Evolutionary conservation across 2,113 vertebrate species (phyloP).

Genomic region (Ardeotis arabs): DNA sequence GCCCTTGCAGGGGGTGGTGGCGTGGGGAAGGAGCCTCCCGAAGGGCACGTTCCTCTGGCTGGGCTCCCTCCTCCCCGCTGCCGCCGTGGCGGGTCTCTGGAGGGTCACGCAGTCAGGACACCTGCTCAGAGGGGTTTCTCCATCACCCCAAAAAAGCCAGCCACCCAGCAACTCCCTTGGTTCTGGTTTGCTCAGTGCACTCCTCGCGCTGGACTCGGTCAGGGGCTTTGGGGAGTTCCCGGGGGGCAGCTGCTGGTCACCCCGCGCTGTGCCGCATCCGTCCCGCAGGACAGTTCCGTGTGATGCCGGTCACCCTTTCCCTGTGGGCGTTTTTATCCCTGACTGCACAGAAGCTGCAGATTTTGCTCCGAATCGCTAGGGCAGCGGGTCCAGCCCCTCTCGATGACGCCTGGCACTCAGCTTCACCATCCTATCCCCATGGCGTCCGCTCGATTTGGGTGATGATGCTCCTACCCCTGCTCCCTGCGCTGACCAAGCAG

Average conservation of each 20-base stretch:
- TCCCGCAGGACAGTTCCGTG: accelerated
- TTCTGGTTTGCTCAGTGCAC: neutral
- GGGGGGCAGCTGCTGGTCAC: neutral
- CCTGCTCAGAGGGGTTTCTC: neutral
- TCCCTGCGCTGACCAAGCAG: neutral
- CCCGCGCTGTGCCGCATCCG: neutral
- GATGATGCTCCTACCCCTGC: neutral
- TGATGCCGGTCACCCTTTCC: neutral
- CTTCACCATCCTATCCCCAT: neutral
- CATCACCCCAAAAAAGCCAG: neutral
- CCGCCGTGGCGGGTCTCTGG: neutral
- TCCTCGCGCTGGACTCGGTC: neutral
- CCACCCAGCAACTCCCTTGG: neutral
- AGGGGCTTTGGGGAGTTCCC: neutral
- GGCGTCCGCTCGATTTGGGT: neutral
- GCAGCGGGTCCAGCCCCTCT: neutral
- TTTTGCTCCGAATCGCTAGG: neutral
- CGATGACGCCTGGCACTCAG: neutral
- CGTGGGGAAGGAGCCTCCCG: neutral
- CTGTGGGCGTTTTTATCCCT: neutral
- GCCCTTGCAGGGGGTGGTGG: too few relatives aligned
- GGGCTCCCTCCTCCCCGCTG: neutral
- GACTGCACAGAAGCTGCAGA: neutral
- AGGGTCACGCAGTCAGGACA: neutral
- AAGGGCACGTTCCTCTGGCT: neutral